Conservation (phyloP, 2,797 vertebrate species). For the Heteromormyrus szaboi region DNA sequence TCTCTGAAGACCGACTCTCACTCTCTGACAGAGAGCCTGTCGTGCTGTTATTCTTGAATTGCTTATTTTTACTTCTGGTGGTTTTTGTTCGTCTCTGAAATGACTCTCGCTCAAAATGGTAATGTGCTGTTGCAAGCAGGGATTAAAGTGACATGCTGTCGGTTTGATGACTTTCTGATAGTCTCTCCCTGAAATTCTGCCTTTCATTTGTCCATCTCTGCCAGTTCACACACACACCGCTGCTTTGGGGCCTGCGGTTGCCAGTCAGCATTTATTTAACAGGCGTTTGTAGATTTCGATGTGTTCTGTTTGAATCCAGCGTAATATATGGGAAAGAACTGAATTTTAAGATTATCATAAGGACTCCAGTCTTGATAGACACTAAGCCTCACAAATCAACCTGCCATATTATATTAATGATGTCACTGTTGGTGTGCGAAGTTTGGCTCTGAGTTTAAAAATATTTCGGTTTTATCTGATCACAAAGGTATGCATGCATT, state of each 20-base stretch:
- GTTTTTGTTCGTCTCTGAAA: neutral
- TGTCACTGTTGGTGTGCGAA: neutral
- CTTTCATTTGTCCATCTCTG: neutral
- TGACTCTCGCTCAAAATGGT: neutral
- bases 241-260: neutral
- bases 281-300: neutral
- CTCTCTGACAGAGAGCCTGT: neutral
- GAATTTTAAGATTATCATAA: neutral
- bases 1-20: neutral
- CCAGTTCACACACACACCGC: neutral
- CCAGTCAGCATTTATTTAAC: neutral
- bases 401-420: neutral
- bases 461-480: neutral
- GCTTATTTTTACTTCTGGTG: neutral
- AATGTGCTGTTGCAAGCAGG: neutral
- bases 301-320: neutral
- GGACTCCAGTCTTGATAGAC: neutral
- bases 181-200: neutral
- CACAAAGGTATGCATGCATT: neutral
- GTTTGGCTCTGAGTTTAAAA: neutral
- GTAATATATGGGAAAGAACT: neutral
- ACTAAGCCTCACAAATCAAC: neutral
- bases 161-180: neutral
- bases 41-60: neutral
- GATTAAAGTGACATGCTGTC: neutral